A percentile compares a stretch with the other conserved stretches of the same genome.
Evolutionary conservation across 1,140 invertebrate species (phyloP).

Genomic region (Bombus terrestris): DNA sequence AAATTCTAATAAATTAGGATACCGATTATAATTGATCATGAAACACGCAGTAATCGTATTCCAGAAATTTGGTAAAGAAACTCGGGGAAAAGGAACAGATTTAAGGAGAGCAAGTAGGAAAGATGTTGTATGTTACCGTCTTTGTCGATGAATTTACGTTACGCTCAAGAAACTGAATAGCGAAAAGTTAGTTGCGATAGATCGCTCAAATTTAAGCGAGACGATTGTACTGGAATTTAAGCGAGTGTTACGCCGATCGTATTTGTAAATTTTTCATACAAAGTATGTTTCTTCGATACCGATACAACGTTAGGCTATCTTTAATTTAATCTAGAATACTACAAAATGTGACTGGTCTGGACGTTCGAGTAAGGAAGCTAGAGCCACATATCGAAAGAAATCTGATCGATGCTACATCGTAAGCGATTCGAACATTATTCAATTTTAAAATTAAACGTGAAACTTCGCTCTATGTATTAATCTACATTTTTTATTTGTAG

Average conservation of each 20-base stretch:
- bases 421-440: constrained; percentile 79
- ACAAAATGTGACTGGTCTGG: constrained; percentile 88
- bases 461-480: no score
- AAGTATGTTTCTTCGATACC: background rate
- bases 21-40: no score
- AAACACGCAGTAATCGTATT: no score
- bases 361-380: constrained; percentile 89
- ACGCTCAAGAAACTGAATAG: no score
- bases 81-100: no score
- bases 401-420: constrained; percentile 86
- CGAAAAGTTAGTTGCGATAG: no score
- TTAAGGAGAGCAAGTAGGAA: no score
- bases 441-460: background rate
- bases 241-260: no score
- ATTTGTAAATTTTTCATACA: background rate
- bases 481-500: constrained; percentile 82
- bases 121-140: no score
- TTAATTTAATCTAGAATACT: constrained; percentile 81
- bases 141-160: no score
- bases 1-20: no score
- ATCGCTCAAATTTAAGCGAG: background rate
- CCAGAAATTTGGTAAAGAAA: no score
- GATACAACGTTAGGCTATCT: background rate
- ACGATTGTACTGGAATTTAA: background rate
- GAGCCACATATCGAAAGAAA: constrained; percentile 88